Evolutionary conservation across 2,888 invertebrate genomes (phyloP), one percentile per base, ranked within the genome.

Genomic region (Mythimna vitellina): DNA sequence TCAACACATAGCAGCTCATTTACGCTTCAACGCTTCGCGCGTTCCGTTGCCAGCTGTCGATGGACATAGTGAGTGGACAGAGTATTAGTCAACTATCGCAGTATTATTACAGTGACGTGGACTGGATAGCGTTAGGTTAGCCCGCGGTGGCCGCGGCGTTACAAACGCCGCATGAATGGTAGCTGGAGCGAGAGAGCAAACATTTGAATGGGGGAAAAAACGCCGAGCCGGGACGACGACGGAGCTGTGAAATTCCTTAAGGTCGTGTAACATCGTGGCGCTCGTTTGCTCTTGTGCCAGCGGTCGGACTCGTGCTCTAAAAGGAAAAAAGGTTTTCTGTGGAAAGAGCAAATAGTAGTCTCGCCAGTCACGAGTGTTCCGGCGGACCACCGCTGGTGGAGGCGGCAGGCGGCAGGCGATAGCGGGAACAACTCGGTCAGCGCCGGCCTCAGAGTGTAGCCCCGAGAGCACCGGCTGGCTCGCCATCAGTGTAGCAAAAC

Each of bases 31-130:
- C 95, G 95, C 95, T 96, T 95, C 89, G 89, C 93, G 95, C 95
- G 95, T 95, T 94, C 92, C 92, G 95, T 95, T 94, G 96, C 94
- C 94, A 91, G 94, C 94, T 93, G 94, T 94, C 93, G 93, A 92
- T 92, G 95, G 93, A 95, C 94, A 92, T 93, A 93, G 93, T 94
- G 94, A 94, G 94, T 94, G 95, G 94, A 94, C 95, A 95, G 96
- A 95, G 95, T 96, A 95, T 96, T 96, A 96, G 96, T 96, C 96
- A 96, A 96, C 94, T 94, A 94, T 94, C 96, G 94, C 96, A 96
- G 96, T 96, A 96, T 96, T 96, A 96, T 96, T 94, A 94, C 95
- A 95, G 95, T 95, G 94, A 93, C 95, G 94, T 95, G 94, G 93
- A 95, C 94, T 94, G 95, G 95, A 93, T 93, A 94, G 93, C 93